Conservation (phyloP, 2,113 vertebrate species). For the Potamarius usumacintae region DNA sequence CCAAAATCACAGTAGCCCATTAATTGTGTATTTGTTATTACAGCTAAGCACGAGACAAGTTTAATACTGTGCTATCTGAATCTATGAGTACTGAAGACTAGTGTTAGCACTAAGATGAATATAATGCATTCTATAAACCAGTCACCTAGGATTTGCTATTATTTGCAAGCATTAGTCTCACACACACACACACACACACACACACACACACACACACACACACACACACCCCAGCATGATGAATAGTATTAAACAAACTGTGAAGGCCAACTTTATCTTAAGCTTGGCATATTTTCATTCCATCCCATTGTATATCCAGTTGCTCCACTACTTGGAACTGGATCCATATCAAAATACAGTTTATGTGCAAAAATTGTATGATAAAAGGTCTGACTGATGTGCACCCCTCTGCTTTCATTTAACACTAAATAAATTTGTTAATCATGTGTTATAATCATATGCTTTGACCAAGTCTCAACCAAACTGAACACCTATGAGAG, state of each 20-base stretch:
- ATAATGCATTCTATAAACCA: constrained; percentile 48
- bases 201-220: background rate
- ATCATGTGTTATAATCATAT: background rate
- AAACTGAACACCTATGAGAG: background rate
- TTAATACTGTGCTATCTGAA: background rate
- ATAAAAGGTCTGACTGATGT: background rate
- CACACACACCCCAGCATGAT: background rate
- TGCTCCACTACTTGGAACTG: background rate
- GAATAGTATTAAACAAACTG: background rate
- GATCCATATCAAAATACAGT: background rate
- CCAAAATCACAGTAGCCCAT: constrained; percentile 19
- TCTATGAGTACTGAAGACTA: constrained; percentile 24
- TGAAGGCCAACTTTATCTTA: background rate
- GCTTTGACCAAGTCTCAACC: background rate
- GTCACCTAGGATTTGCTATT: constrained; percentile 56
- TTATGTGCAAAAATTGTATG: background rate
- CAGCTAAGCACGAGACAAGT: constrained; percentile 21
- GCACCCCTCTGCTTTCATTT: no score
- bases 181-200: background rate
- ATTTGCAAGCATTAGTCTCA: constrained; percentile 25
- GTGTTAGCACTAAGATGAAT: constrained; percentile 60
- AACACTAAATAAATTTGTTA: background rate
- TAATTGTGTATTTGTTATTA: constrained; percentile 4
- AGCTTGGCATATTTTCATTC: background rate
- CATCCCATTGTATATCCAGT: background rate